These are phyloP conservation scores for Sternarchorhynchus goeldii DNA, from an alignment of 2,797 vertebrate genomes.

Conservation along the genomic window DNA sequence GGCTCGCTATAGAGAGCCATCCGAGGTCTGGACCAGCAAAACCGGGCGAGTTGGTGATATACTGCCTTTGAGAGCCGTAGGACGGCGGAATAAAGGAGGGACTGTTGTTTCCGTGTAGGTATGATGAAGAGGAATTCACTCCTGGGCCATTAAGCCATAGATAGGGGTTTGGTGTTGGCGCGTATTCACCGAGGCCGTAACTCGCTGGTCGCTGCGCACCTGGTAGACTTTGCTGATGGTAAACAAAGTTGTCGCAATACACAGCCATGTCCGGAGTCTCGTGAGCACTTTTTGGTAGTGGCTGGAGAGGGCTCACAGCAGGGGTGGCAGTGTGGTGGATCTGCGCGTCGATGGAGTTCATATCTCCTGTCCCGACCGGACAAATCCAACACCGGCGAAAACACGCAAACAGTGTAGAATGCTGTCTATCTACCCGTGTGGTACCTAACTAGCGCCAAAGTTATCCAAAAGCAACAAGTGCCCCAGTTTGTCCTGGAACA, in stretches of 20 bases:
- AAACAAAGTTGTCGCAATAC: slow-evolving; percentile 91
- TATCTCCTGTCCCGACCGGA: slow-evolving; percentile 66
- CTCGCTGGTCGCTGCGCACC: slow-evolving; percentile 75
- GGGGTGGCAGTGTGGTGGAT: slow-evolving; percentile 69
- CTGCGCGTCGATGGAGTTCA: slow-evolving; percentile 82
- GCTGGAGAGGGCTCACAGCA: slow-evolving; percentile 73
- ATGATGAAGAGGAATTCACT: slow-evolving; percentile 79
- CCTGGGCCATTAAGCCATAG: slow-evolving; percentile 87
- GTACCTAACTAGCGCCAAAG: slow-evolving; percentile 16
- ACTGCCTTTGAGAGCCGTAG: slow-evolving; percentile 82
- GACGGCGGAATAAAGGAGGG: slow-evolving; percentile 79
- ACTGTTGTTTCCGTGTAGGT: slow-evolving; percentile 80
- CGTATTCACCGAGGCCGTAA: slow-evolving; percentile 87
- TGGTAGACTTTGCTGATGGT: slow-evolving; percentile 79
- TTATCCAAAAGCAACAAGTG: no score
- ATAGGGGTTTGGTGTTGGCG: slow-evolving; percentile 83
- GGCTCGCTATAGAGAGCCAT: slow-evolving; percentile 91
- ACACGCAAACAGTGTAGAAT: background rate
- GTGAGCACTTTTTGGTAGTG: slow-evolving; percentile 76
- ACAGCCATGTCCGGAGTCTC: slow-evolving; percentile 87
- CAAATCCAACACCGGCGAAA: slow-evolving; percentile 18
- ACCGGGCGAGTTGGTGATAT: slow-evolving; percentile 73
- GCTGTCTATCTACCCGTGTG: background rate
- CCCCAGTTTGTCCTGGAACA: no score
- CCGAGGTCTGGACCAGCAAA: slow-evolving; percentile 85